These are phyloP conservation scores for Empis livida DNA, from an alignment of 2,888 invertebrate genomes.

Conservation along the genomic window DNA sequence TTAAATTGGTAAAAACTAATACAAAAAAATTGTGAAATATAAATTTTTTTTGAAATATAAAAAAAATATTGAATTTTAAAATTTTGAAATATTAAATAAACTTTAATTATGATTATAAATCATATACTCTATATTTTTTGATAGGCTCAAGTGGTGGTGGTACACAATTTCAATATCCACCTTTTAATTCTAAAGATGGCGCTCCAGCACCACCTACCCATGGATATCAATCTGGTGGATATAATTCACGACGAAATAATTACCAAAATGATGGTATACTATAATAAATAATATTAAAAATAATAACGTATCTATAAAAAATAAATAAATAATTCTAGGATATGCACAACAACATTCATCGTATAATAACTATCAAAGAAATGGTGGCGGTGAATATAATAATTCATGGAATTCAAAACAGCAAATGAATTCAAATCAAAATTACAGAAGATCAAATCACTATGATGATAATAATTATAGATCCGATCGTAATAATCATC, in stretches of 20 bases:
- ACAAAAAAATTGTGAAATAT: no score
- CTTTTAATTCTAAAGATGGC: constrained; percentile 76
- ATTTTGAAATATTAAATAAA: no score
- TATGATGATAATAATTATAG: constrained; percentile 72
- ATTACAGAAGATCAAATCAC: constrained; percentile 40
- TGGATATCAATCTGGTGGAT: constrained; percentile 20
- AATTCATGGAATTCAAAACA: constrained; percentile 62
- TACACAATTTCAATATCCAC: constrained; percentile 78
- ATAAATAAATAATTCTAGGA: constrained; percentile 4
- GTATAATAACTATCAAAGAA: constrained; percentile 76
- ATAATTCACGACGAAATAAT: constrained; percentile 7
- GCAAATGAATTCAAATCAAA: constrained; percentile 40
- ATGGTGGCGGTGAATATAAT: constrained; percentile 58
- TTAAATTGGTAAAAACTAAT: no score
- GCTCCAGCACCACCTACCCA: constrained; percentile 74
- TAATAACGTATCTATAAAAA: neutral
- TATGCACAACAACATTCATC: constrained; percentile 54
- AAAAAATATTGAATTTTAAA: neutral
- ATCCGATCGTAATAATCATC: constrained; percentile 10
- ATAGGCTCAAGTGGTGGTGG: constrained; percentile 18
- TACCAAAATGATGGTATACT: constrained; percentile 10
- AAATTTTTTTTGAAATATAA: no score
- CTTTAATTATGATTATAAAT: no score
- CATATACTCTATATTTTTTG: neutral
- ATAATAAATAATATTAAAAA: neutral